Evolutionary conservation across 2,797 vertebrate genomes (phyloP).

Genomic region (Erpetoichthys calabaricus): DNA sequence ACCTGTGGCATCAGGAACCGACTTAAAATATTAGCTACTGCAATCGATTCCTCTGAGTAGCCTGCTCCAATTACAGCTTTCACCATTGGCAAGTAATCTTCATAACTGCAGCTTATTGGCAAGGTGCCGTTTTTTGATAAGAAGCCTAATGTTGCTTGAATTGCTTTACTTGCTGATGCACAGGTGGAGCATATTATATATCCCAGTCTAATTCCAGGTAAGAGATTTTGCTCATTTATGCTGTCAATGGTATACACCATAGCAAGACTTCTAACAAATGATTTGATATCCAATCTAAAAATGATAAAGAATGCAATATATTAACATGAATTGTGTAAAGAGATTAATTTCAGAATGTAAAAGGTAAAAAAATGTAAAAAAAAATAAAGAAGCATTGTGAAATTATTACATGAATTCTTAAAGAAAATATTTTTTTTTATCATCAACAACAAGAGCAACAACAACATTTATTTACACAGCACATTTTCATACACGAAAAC

Average conservation of each 20-base stretch:
- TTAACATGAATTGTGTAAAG: too few species aligned
- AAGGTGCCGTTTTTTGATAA: slow-evolving; percentile 19
- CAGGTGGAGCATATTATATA: slow-evolving; percentile 35
- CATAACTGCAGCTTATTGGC: slow-evolving; percentile 17
- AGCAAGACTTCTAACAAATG: slow-evolving; percentile 26
- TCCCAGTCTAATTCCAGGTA: slow-evolving; percentile 33
- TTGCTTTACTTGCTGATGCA: slow-evolving; percentile 23
- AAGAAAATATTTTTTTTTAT: too few species aligned
- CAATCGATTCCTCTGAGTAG: slow-evolving; percentile 34
- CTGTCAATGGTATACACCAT: slow-evolving; percentile 29
- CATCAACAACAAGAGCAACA: too few species aligned
- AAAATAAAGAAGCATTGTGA: too few species aligned
- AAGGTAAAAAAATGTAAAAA: too few species aligned
- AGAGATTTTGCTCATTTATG: slow-evolving; percentile 30
- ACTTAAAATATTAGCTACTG: slow-evolving; percentile 33
- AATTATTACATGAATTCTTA: too few species aligned
- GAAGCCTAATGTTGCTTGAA: slow-evolving; percentile 24
- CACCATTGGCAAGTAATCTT: slow-evolving; percentile 16
- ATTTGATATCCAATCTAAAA: slow-evolving; percentile 24
- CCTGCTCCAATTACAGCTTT: slow-evolving; percentile 34
- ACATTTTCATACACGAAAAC: too few species aligned
- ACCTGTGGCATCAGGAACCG: slow-evolving; percentile 41
- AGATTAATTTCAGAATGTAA: too few species aligned
- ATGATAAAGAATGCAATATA: too few species aligned
- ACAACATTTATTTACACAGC: too few species aligned